Conservation (phyloP, 2,113 vertebrate genomes). For the Tor tambroides region DNA sequence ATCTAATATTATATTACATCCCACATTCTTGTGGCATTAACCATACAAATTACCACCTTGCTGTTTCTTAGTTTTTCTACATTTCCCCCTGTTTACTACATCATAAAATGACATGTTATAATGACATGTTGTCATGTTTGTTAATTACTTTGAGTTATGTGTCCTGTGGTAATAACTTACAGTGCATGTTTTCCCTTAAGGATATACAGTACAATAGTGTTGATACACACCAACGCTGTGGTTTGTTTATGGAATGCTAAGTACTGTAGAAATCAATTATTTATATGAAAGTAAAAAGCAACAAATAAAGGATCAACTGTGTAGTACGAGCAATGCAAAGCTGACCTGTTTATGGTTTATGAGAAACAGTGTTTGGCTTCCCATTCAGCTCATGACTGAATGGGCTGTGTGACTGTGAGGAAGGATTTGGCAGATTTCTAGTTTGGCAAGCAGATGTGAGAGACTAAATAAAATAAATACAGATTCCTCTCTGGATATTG, state of each 20-base stretch:
- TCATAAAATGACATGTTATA: not conserved
- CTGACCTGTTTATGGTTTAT: constrained; percentile 15
- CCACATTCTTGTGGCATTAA: not conserved
- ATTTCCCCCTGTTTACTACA: not conserved
- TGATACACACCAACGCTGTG: not conserved
- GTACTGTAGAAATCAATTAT: constrained; percentile 10
- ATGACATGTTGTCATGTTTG: not conserved
- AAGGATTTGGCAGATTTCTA: not conserved
- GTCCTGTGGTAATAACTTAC: not conserved
- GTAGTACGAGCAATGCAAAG: not conserved
- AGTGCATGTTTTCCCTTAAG: not conserved
- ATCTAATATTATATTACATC: not conserved
- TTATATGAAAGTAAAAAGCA: not conserved
- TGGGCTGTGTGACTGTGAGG: not conserved
- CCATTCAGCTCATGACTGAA: not conserved
- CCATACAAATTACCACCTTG: not conserved
- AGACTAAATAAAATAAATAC: not conserved
- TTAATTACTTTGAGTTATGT: constrained; percentile 13
- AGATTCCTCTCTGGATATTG: not conserved
- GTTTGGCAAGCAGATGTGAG: constrained; percentile 3
- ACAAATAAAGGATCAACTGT: constrained; percentile 16
- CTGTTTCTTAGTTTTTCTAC: not conserved
- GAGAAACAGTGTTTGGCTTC: constrained; percentile 20
- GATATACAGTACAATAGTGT: not conserved
- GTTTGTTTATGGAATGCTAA: not conserved